These are phyloP conservation scores for Polydrusus pterygomalis DNA, from an alignment of 2,888 invertebrate genomes.

Conservation along the genomic window DNA sequence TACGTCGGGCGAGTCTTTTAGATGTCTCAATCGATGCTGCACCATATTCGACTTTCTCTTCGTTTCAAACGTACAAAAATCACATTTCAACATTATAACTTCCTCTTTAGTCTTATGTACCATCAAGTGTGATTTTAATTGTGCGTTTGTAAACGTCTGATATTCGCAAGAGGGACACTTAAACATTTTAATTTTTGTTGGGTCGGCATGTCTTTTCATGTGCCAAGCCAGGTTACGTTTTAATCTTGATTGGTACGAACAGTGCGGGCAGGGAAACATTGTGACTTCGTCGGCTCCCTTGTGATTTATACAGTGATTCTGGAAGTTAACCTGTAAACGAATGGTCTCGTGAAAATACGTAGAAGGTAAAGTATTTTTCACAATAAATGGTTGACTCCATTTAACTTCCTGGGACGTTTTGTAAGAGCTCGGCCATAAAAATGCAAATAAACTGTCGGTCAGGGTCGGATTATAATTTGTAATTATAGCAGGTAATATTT, in stretches of 20 bases:
- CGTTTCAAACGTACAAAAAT: conserved; percentile 52
- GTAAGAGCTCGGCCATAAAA: too few species aligned
- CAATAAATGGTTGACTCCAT: too few species aligned
- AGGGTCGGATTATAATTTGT: too few species aligned
- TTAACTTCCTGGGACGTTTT: too few species aligned
- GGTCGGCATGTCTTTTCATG: conserved; percentile 52
- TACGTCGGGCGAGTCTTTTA: conserved; percentile 52
- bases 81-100: conserved; percentile 50
- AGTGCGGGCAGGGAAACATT: conserved; percentile 53
- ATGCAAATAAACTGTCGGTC: too few species aligned
- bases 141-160: conserved; percentile 52
- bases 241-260: conserved; percentile 49
- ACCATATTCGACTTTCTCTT: conserved; percentile 55
- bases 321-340: conserved; percentile 49
- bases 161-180: conserved; percentile 51
- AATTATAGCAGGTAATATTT: too few species aligned
- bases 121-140: conserved; percentile 52
- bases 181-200: conserved; percentile 49
- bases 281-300: conserved; percentile 52
- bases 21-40: conserved; percentile 48
- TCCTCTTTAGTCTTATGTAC: conserved; percentile 53
- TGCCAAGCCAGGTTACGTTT: conserved; percentile 53
- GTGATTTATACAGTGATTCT: conserved; percentile 53
- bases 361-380: too few species aligned
- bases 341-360: background rate